Evolutionary conservation across 2,113 vertebrate species (phyloP).

Genomic region (Falcunculus frontatus): DNA sequence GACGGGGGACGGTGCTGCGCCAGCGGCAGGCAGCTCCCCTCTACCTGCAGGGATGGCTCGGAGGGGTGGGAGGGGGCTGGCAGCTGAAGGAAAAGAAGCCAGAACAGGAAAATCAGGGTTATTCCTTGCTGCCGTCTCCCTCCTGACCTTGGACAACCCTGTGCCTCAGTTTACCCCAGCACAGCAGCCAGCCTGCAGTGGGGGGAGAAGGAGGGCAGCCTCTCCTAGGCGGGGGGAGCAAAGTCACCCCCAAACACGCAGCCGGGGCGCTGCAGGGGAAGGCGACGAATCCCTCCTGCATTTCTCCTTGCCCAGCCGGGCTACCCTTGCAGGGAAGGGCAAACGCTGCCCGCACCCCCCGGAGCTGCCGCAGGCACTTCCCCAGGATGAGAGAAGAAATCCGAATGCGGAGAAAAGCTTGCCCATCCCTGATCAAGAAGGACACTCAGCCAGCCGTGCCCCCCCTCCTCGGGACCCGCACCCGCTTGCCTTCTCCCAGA

Average conservation of each 20-base stretch:
- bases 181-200: background rate
- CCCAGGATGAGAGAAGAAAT: background rate
- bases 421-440: background rate
- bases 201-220: background rate
- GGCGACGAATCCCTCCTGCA: background rate
- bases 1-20: background rate
- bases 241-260: conserved; percentile 28
- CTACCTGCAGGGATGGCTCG: background rate
- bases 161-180: conserved; percentile 34
- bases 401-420: background rate
- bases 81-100: background rate
- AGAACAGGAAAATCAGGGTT: background rate
- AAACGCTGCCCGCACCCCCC: background rate
- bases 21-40: background rate
- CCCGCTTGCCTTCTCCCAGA: background rate
- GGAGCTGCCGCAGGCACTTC: background rate
- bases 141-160: conserved; percentile 56
- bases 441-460: background rate
- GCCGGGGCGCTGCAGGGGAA: background rate
- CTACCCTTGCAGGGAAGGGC: conserved; percentile 32
- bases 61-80: background rate
- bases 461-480: background rate
- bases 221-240: background rate
- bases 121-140: background rate
- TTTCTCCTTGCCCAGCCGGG: conserved; percentile 2